Conservation (phyloP, 2,113 vertebrate species). For the Zeus faber region DNA sequence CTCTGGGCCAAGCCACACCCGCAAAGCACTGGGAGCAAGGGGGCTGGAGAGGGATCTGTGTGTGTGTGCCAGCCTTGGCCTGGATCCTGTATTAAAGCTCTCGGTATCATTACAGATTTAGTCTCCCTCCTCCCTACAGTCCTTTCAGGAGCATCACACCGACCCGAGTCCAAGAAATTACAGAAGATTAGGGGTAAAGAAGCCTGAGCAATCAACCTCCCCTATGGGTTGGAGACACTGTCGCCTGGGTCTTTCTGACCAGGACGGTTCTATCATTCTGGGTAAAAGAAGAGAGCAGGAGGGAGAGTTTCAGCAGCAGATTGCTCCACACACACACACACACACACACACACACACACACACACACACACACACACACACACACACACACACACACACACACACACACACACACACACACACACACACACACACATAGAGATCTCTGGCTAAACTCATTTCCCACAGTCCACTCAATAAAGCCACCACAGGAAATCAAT, state of each 20-base stretch:
- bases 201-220: neutral
- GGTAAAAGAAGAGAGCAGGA: neutral
- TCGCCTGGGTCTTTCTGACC: neutral
- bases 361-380: neutral
- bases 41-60: neutral
- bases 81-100: neutral
- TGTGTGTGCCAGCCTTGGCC: neutral
- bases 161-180: neutral
- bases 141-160: neutral
- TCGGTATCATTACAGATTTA: neutral
- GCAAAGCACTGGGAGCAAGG: neutral
- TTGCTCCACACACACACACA: neutral
- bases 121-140: neutral
- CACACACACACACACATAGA: neutral
- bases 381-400: slow-evolving; percentile 2
- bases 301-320: neutral
- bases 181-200: neutral
- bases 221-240: neutral
- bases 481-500: slow-evolving; percentile 27
- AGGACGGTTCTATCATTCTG: neutral
- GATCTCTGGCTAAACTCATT: slow-evolving; percentile 34
- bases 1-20: neutral
- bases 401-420: slow-evolving; percentile 1
- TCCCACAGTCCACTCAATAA: slow-evolving; percentile 26
- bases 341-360: neutral